These are phyloP conservation scores for Cichladusa arquata DNA, from an alignment of 2,113 vertebrate species.

Conservation along the genomic window DNA sequence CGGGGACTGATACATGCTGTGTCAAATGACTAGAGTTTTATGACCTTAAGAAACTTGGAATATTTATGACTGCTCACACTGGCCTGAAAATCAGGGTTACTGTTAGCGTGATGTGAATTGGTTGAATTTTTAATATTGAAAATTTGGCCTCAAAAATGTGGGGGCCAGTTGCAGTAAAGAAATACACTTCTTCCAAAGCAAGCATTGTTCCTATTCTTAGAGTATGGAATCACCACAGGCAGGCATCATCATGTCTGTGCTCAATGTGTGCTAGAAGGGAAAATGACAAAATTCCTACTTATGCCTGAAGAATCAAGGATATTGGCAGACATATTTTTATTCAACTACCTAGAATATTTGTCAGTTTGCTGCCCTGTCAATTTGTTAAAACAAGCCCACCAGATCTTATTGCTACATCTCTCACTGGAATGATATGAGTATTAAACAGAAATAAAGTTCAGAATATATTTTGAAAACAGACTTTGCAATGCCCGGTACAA, in stretches of 20 bases:
- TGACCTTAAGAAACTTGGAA: neutral
- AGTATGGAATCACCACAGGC: neutral
- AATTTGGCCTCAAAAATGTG: neutral
- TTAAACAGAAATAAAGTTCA: neutral
- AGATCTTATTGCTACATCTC: neutral
- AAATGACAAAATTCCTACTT: neutral
- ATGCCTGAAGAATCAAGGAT: neutral
- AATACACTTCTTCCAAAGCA: neutral
- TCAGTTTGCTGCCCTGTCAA: rapidly evolving
- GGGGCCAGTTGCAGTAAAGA: neutral
- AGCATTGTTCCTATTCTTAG: neutral
- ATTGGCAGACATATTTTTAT: neutral
- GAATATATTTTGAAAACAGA: neutral
- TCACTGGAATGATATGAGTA: neutral
- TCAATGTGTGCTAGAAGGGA: neutral
- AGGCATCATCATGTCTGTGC: neutral
- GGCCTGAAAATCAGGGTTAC: neutral
- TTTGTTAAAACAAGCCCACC: neutral
- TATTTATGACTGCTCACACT: neutral
- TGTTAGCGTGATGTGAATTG: neutral
- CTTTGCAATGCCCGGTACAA: neutral
- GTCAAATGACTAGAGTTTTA: neutral
- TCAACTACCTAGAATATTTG: neutral
- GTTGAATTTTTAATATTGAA: neutral
- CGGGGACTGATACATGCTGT: neutral